These are phyloP conservation scores for Forficula auricularia DNA, from an alignment of 1,140 invertebrate species.

Conservation along the genomic window DNA sequence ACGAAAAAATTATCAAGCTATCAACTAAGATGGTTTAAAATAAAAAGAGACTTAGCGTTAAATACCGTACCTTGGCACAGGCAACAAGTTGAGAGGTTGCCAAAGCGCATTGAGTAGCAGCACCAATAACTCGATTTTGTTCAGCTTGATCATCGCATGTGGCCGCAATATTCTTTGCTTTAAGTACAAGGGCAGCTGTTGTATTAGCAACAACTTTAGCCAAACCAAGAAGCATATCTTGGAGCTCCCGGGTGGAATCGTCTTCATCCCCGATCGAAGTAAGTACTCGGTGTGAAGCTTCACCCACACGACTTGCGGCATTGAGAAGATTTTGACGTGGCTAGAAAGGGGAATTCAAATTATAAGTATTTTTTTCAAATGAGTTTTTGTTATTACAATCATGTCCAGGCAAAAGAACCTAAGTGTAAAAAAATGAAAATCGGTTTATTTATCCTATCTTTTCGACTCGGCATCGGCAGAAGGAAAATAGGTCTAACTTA, in stretches of 20 bases:
- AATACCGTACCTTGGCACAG: constrained; percentile 84
- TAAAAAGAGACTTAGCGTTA: no score
- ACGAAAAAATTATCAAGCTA: no score
- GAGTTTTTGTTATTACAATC: not conserved
- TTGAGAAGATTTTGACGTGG: constrained; percentile 81
- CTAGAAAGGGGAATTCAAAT: constrained; percentile 28
- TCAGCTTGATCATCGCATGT: constrained; percentile 59
- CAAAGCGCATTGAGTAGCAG: constrained; percentile 89
- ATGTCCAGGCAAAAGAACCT: constrained; percentile 23
- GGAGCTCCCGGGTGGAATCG: constrained; percentile 51
- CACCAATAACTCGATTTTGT: constrained; percentile 79
- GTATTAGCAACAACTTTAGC: constrained; percentile 94
- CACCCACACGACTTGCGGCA: constrained; percentile 86
- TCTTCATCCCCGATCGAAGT: constrained; percentile 84
- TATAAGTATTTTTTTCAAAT: constrained; percentile 22
- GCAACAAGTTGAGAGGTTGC: constrained; percentile 95
- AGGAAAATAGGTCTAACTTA: no score
- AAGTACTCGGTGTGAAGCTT: constrained; percentile 86
- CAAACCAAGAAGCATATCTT: constrained; percentile 71
- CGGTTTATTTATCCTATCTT: no score
- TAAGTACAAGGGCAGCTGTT: constrained; percentile 82
- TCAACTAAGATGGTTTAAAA: no score
- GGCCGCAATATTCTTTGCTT: constrained; percentile 83
- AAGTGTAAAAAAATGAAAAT: no score
- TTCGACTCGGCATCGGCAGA: no score